phyloP scores from a whole-genome alignment of 2,113 vertebrate species.

The Thinocorus orbignyianus region DNA sequence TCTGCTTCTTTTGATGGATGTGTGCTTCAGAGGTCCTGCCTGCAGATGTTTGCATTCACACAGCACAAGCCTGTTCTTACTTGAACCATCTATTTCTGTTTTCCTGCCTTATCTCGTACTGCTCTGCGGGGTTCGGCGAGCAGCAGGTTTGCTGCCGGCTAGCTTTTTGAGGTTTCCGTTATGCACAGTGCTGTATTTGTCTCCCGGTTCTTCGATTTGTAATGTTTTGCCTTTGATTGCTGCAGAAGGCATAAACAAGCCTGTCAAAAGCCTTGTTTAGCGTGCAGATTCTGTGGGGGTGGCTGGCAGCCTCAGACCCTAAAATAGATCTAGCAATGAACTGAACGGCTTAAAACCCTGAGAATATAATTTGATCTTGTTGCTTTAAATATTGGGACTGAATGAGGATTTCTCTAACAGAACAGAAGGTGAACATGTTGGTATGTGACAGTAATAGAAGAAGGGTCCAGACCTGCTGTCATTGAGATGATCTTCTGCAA shows the following conservation, averaged over 20 bases:
- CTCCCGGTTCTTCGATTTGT: conserved; percentile 48
- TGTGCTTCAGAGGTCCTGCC: neutral
- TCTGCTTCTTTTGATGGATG: neutral
- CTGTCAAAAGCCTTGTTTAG: conserved; percentile 57
- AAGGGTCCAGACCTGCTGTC: conserved; percentile 50
- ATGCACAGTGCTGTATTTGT: neutral
- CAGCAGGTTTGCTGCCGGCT: conserved; percentile 41
- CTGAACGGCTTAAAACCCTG: conserved; percentile 2
- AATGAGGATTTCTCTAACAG: conserved; percentile 44
- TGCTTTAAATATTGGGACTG: conserved; percentile 56
- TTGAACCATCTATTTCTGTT: neutral
- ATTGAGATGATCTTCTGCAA: conserved; percentile 5
- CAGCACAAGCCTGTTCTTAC: neutral
- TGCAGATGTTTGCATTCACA: neutral
- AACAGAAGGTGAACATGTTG: conserved; percentile 60
- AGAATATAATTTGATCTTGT: conserved; percentile 47
- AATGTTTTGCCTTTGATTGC: conserved; percentile 57
- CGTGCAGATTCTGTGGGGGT: neutral
- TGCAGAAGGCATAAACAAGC: conserved; percentile 57
- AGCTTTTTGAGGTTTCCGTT: conserved; percentile 29
- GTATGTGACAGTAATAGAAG: conserved; percentile 31
- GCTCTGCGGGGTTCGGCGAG: neutral
- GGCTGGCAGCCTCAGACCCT: conserved; percentile 46
- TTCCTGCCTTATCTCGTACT: neutral
- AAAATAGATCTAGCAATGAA: conserved; percentile 59